Conservation (phyloP, 2,888 invertebrate species). For the Strigamia transsilvanica region DNA sequence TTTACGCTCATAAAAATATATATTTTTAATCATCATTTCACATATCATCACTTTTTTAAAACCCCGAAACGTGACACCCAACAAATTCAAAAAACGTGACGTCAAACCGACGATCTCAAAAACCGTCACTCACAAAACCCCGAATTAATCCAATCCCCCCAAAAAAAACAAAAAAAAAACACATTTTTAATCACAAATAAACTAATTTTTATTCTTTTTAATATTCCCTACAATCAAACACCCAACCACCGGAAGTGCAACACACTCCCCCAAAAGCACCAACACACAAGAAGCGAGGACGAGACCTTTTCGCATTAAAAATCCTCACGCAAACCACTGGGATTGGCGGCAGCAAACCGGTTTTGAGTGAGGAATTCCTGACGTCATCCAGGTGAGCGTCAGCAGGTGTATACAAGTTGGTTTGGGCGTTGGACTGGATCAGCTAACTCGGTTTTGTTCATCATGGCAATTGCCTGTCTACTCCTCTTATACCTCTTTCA, state of each 20-base stretch:
- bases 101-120: no score
- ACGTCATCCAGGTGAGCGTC: conserved; percentile 26
- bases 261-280: neutral
- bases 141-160: no score
- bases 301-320: neutral
- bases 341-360: conserved; percentile 21
- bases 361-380: neutral
- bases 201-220: no score
- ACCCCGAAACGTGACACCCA: no score
- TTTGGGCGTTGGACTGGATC: conserved; percentile 30
- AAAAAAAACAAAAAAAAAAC: no score
- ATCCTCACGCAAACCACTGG: neutral
- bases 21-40: neutral
- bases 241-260: neutral
- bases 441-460: conserved; percentile 14
- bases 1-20: no score
- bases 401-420: conserved; percentile 26
- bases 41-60: no score
- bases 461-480: conserved; percentile 5
- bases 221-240: no score
- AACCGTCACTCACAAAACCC: no score
- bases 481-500: conserved; percentile 15
- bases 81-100: no score
- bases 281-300: neutral
- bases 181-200: neutral